These are phyloP conservation scores for Gasterosteus nipponicus DNA, from an alignment of 2,113 vertebrate species.

Conservation along the genomic window DNA sequence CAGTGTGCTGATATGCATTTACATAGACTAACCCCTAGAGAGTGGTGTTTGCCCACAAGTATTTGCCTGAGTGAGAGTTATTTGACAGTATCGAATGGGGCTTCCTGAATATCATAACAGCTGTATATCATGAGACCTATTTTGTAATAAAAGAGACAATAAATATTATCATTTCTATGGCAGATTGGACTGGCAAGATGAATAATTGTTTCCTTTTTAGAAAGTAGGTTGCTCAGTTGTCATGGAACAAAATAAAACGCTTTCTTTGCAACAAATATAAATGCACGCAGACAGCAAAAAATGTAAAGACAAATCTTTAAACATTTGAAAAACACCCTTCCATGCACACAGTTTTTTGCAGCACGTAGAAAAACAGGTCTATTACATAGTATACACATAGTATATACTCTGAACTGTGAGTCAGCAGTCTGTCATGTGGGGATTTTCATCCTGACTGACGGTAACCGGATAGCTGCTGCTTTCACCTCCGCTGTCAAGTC, in stretches of 20 bases:
- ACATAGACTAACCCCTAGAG: slow-evolving; percentile 11
- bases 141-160: neutral
- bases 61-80: neutral
- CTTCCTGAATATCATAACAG: neutral
- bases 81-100: neutral
- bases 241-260: neutral
- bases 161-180: neutral
- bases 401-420: neutral
- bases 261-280: neutral
- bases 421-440: slow-evolving; percentile 39
- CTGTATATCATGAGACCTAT: neutral
- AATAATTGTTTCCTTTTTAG: neutral
- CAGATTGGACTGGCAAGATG: neutral
- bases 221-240: neutral
- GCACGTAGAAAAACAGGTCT: slow-evolving; percentile 5
- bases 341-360: neutral
- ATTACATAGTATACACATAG: neutral
- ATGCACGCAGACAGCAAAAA: neutral
- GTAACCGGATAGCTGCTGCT: slow-evolving; percentile 87
- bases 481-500: slow-evolving; percentile 89
- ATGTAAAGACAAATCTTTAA: neutral
- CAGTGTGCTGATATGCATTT: neutral
- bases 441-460: slow-evolving; percentile 80
- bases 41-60: neutral
- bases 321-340: neutral